A percentile compares a stretch with the other conserved stretches of the same genome.
These are phyloP conservation scores for Hipparchia sbordonii DNA, from an alignment of 2,888 invertebrate species.

Conservation along the genomic window DNA sequence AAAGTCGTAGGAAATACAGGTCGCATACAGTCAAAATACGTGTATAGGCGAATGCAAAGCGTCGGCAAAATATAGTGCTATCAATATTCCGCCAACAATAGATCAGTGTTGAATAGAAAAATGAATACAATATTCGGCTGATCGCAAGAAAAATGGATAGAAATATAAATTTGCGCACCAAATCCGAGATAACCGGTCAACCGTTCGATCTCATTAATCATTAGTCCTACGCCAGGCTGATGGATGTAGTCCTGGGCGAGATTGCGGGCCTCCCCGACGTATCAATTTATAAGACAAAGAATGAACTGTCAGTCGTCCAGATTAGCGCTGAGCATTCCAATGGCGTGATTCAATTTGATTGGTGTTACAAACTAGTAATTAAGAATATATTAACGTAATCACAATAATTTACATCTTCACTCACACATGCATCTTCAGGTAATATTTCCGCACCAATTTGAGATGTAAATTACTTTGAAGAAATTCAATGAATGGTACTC, in stretches of 20 bases:
- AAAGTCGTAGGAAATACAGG: too few species aligned
- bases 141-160: slow-evolving; percentile 33
- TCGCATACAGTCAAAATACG: neutral
- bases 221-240: slow-evolving; percentile 62
- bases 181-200: slow-evolving; percentile 52
- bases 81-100: slow-evolving; percentile 16
- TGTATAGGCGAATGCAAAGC: neutral
- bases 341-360: slow-evolving; percentile 20
- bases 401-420: too few species aligned
- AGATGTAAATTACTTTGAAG: too few species aligned
- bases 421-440: too few species aligned
- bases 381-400: neutral
- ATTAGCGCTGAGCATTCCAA: slow-evolving; percentile 50
- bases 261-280: slow-evolving; percentile 69
- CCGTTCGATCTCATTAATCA: slow-evolving; percentile 72
- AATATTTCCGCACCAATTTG: too few species aligned
- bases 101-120: slow-evolving; percentile 13
- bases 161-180: slow-evolving; percentile 46
- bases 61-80: slow-evolving; percentile 1
- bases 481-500: too few species aligned
- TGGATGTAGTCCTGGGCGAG: slow-evolving; percentile 66
- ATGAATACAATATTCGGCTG: slow-evolving; percentile 22
- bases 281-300: slow-evolving; percentile 80
- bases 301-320: slow-evolving; percentile 67
- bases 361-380: slow-evolving; percentile 1